A percentile compares a stretch with the other conserved stretches of the same genome.
Evolutionary conservation across 2,113 vertebrate genomes (phyloP).

Genomic region (Theristicus caerulescens): DNA sequence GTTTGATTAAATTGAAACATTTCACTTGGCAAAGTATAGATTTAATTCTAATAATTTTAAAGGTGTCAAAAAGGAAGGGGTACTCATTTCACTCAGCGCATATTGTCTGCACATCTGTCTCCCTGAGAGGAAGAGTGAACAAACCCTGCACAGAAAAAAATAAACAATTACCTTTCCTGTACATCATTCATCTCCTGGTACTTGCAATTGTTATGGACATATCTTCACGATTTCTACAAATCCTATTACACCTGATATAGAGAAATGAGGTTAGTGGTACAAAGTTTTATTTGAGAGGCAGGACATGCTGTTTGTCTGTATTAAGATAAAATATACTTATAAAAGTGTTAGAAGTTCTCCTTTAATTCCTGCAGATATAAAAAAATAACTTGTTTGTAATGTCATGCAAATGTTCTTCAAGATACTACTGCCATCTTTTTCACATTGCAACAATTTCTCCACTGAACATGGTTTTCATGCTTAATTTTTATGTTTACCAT

Average conservation of each 20-base stretch:
- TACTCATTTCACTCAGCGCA: not conserved
- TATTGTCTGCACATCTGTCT: not conserved
- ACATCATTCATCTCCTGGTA: not conserved
- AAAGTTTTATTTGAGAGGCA: not conserved
- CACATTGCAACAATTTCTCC: not conserved
- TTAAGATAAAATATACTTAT: not conserved
- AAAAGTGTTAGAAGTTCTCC: not conserved
- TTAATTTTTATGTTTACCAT: conserved; percentile 44
- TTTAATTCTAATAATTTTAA: conserved; percentile 22
- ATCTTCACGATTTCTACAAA: not conserved
- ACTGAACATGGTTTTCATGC: not conserved
- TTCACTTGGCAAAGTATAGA: conserved; percentile 34
- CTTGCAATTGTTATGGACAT: not conserved
- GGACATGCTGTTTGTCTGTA: not conserved
- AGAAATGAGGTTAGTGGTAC: not conserved
- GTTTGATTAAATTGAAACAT: conserved; percentile 52
- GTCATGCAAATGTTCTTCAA: not conserved
- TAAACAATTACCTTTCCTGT: not conserved
- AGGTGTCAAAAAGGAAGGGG: not conserved
- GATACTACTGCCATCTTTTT: not conserved
- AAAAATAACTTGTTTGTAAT: not conserved
- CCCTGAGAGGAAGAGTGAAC: not conserved
- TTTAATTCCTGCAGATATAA: not conserved
- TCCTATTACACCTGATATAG: not conserved
- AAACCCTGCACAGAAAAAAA: not conserved